These are phyloP conservation scores for Charadrius vociferus DNA, from an alignment of 2,113 vertebrate genomes.

Conservation along the genomic window DNA sequence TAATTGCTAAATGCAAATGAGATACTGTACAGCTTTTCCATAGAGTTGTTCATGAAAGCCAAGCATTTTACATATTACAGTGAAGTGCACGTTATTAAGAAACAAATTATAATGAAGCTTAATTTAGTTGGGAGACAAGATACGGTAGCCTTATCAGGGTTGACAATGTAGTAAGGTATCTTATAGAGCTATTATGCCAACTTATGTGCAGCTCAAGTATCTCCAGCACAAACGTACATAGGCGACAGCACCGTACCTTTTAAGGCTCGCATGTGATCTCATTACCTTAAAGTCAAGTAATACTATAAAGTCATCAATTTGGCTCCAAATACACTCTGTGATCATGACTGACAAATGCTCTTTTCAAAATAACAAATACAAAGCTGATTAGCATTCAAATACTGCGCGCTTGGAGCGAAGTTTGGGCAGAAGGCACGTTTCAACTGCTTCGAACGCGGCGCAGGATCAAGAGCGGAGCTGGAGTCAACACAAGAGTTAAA, in stretches of 20 bases:
- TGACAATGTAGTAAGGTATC: neutral
- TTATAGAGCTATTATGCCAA: neutral
- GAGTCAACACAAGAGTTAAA: neutral
- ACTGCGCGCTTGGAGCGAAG: fast-evolving
- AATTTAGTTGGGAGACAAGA: slow-evolving; percentile 71
- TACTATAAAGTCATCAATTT: neutral
- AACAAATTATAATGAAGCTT: slow-evolving; percentile 77
- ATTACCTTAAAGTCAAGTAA: neutral
- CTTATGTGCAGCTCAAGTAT: neutral
- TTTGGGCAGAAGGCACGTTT: neutral
- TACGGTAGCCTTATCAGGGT: neutral
- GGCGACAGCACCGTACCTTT: neutral
- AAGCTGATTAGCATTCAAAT: neutral
- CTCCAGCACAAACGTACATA: neutral
- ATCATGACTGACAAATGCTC: neutral
- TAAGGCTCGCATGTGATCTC: neutral
- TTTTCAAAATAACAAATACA: neutral
- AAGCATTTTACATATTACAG: slow-evolving; percentile 72
- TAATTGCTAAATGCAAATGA: slow-evolving; percentile 83
- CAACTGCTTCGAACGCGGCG: fast-evolving
- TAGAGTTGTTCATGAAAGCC: slow-evolving; percentile 72
- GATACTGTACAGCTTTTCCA: slow-evolving; percentile 62
- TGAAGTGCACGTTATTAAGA: slow-evolving; percentile 75
- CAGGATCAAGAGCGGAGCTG: fast-evolving
- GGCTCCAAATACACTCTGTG: neutral